Conservation (phyloP, 2,888 invertebrate genomes). For the Barypeithes pellucidus region DNA sequence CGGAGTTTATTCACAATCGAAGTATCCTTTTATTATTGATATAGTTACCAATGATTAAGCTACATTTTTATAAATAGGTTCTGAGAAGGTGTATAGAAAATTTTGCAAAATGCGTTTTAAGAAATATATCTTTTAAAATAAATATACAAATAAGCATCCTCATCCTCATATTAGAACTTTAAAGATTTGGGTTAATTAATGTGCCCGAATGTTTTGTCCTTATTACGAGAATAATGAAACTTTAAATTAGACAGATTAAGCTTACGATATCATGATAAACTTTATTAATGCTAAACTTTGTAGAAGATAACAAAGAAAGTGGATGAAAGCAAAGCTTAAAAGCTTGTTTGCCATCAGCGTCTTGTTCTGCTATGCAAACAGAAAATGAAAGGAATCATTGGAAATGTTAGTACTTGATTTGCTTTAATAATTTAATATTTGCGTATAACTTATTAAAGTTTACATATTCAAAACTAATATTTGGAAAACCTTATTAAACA, state of each 20-base stretch:
- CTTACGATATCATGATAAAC: conserved; percentile 7
- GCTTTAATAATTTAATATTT: neutral
- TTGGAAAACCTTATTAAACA: neutral
- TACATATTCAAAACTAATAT: neutral
- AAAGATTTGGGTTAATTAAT: neutral
- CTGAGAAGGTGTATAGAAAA: too few species aligned
- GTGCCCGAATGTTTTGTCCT: neutral
- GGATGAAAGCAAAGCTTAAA: neutral
- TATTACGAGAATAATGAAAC: neutral
- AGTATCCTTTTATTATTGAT: too few species aligned
- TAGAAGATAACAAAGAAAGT: conserved; percentile 2
- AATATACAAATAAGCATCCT: too few species aligned
- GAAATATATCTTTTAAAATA: too few species aligned
- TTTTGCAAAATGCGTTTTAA: too few species aligned
- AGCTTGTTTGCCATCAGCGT: conserved; percentile 1
- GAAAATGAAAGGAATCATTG: neutral
- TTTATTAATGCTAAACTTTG: conserved; percentile 7
- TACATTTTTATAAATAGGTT: too few species aligned
- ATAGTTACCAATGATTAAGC: too few species aligned
- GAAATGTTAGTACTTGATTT: neutral
- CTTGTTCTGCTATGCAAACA: neutral
- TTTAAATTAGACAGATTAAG: conserved; percentile 3
- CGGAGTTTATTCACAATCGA: too few species aligned
- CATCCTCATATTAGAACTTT: neutral
- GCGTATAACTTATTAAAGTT: neutral